Base-by-base conservation (phyloP, 64 coral and sea anemone genomes). In the Stichodactyla helianthus region DNA sequence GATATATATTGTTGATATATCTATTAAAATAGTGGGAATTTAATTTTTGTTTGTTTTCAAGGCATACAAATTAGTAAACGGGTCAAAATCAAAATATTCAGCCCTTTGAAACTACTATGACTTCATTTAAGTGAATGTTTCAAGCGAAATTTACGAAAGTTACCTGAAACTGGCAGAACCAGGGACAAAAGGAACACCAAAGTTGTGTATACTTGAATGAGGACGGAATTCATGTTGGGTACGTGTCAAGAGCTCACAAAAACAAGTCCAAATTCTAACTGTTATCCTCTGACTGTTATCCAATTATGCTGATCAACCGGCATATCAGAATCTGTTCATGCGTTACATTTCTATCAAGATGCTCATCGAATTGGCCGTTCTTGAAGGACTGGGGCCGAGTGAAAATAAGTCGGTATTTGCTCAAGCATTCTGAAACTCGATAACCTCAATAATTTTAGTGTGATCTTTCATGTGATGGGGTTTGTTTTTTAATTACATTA, bases 161-260 rank as follows among this genome's bases (percentile, higher is more conserved):
- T 58, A 74, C 68, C 68, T 74, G 68, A 28, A 74, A 74, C 68
- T 74, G 68, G 68, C 8, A 74, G 68, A 74, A 35, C 25, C 68
- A 74, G 68, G 10, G 68, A n/a, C 68, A 74, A 74, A 11, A 74
- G 11, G 68, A 74, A 74, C 68, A 74, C 27, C 17, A 74, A 74
- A 23, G 68, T 31, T 12, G 68, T 74, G 26, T 12, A 74, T n/a
- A 74, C 25, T 74, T 74, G 68, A 23, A 74, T 23, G 12, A 74
- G 22, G 27, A 31, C 68, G 23, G 68, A 74, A 74, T 74, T 74
- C 68, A 74, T 74, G 26, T 74, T 74, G 11, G 68, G 12, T 74
- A 27, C 26, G 68, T 74, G 18, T 74, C 27, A 13, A 9, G 68
- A 28, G 68, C 12, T 31, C 22, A 23, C 10, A 31, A 9, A 4